Base-by-base conservation (phyloP, 1,140 invertebrate genomes). In the Drosophila kohkoa region DNA sequence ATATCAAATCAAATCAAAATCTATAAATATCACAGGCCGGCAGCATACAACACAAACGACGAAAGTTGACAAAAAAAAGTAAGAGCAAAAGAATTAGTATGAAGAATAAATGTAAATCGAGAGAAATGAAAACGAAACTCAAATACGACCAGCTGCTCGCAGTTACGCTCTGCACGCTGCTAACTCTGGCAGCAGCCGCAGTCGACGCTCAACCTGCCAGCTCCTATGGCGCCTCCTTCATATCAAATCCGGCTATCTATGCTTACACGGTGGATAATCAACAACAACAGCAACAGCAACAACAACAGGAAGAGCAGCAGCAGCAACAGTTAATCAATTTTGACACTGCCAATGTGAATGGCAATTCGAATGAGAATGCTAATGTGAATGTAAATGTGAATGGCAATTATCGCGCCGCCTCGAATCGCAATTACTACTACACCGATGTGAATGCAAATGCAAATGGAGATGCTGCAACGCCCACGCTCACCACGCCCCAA, bases 341-440 rank as follows among this genome's bases (percentile, higher is more conserved):
- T 51, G 85, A 79, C 46, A 59, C 71, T 41, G 51, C 71, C 59
- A 72, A 74, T 58, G 43, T 43, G 62, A 70, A 72, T 48, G 51
- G 49, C 35, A 81, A 85, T 64, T 13, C 43, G 59, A 87, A 80
- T 74, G 46, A 62, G 16, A 79, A 87, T 74, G 65, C 72, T 11
- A 77, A 74, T 78, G 70, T 32, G 30, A 32, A 32, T 25, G 3
- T 25, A 25, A 72, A 65, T 72, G 67, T 16, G 38, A 74, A 68
- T 69, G 69, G 59, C 60, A 72, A 77, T 79, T 78, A 75, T 57
- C 73, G 73, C 46, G 41, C 20, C 13, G 52, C 54, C 20, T 58
- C 69, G 28, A 82, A 81, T 81, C 88, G 86, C 51, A 90, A 91
- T 76, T 91, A 77, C 63, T 90, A 91, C 75, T 91, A 76, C 51